A percentile compares a stretch with the other conserved stretches of the same genome.
Evolutionary conservation across 2,888 invertebrate genomes (phyloP).

Genomic region (Hydrotaea cyrtoneurina): DNA sequence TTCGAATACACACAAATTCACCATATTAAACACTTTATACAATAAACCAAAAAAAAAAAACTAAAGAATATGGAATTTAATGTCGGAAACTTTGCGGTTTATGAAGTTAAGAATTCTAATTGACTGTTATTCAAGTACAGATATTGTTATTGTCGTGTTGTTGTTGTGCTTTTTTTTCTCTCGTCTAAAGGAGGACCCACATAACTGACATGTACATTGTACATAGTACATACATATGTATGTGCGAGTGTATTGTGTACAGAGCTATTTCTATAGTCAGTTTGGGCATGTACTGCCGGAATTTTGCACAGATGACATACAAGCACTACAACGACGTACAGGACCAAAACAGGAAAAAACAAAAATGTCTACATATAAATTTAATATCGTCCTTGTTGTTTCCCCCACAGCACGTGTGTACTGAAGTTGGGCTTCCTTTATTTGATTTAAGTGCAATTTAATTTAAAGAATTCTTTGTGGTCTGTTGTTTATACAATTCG

Average conservation of each 20-base stretch:
- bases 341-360: not conserved
- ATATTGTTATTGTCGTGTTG: no score
- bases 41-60: no score
- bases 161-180: no score
- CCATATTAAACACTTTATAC: not conserved
- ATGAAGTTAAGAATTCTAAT: not conserved
- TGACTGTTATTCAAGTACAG: not conserved
- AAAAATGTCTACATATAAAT: constrained; percentile 6
- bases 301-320: constrained; percentile 15
- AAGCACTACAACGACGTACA: not conserved
- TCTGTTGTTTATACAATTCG: constrained; percentile 10
- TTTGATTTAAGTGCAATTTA: constrained; percentile 34
- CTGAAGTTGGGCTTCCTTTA: constrained; percentile 1
- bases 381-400: constrained; percentile 10
- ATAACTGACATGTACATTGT: no score
- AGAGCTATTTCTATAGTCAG: not conserved
- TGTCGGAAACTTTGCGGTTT: not conserved
- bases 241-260: not conserved
- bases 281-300: not conserved
- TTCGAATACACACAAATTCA: not conserved
- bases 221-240: not conserved
- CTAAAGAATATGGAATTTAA: not conserved
- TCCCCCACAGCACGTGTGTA: not conserved
- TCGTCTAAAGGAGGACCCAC: not conserved
- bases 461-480: constrained; percentile 24